Percentiles rank a stretch among this genome's conserved stretches.
phyloP scores from a whole-genome alignment of 2,888 invertebrate genomes.

The Villa cingulata region DNA sequence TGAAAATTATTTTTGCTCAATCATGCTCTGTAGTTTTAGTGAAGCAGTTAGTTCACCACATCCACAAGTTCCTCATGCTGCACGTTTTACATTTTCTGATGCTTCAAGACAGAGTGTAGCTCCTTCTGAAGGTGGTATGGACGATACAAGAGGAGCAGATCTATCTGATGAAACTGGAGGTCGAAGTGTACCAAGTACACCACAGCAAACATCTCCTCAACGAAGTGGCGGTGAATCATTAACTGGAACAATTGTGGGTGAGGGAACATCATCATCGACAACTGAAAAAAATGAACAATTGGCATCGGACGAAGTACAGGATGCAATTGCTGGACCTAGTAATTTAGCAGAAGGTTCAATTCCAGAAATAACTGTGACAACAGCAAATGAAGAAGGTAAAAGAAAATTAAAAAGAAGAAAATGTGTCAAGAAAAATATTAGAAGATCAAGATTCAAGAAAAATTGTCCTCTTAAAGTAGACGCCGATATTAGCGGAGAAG shows the following conservation, averaged over 20 bases:
- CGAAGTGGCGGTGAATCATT: neutral
- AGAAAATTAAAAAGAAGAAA: neutral
- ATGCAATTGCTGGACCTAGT: constrained; percentile 23
- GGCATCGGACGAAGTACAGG: constrained; percentile 22
- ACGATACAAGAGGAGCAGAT: constrained; percentile 51
- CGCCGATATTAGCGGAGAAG: constrained; percentile 30
- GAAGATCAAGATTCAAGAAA: neutral
- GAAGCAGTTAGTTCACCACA: constrained; percentile 87
- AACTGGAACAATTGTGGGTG: constrained; percentile 21
- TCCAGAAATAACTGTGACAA: constrained; percentile 14
- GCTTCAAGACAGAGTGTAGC: constrained; percentile 18
- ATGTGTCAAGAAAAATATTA: neutral
- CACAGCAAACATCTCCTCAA: constrained; percentile 46
- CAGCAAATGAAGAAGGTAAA: constrained; percentile 10
- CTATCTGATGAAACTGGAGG: constrained; percentile 40
- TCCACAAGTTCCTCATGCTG: constrained; percentile 52
- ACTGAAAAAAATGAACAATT: constrained; percentile 29
- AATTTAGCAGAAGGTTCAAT: constrained; percentile 11
- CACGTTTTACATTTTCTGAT: constrained; percentile 52
- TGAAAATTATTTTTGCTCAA: constrained; percentile 1
- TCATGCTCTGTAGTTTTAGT: constrained; percentile 44
- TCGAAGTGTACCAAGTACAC: constrained; percentile 53
- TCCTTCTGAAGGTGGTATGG: constrained; percentile 50
- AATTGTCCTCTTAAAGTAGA: constrained; percentile 2
- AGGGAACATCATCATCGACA: constrained; percentile 20